Evolutionary conservation across 2,888 invertebrate genomes (phyloP).

Genomic region (Zaprionus bogoriensis): DNA sequence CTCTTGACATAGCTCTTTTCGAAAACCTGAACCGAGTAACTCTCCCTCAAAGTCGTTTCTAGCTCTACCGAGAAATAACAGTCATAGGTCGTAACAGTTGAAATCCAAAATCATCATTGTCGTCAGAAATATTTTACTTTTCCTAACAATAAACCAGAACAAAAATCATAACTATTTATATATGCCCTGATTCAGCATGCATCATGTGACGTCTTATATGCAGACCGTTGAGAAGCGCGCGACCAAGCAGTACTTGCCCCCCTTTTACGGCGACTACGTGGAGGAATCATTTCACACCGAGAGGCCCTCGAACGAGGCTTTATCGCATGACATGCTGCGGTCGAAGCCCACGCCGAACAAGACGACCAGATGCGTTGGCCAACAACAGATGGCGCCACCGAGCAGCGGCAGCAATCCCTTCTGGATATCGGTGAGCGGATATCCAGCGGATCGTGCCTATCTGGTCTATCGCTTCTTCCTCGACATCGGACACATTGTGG

Average conservation of each 20-base stretch:
- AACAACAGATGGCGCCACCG: neutral
- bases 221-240: neutral
- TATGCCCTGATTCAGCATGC: neutral
- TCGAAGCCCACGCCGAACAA: too few species aligned
- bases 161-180: neutral
- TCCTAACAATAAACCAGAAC: neutral
- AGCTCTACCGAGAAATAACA: too few species aligned
- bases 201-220: neutral
- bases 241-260: neutral
- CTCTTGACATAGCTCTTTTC: too few species aligned
- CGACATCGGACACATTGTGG: slow-evolving; percentile 50
- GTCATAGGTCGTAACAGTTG: neutral
- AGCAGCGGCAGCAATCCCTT: slow-evolving; percentile 1
- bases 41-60: too few species aligned
- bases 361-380: too few species aligned
- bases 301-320: too few species aligned
- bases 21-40: too few species aligned
- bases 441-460: slow-evolving; percentile 2
- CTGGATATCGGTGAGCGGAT: slow-evolving; percentile 58
- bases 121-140: neutral
- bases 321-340: too few species aligned
- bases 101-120: neutral
- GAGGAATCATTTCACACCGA: slow-evolving; percentile 4
- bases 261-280: slow-evolving; percentile 2
- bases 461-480: slow-evolving; percentile 52